A percentile compares a stretch with the other conserved stretches of the same genome.
Conservation (phyloP, 2,888 invertebrate species). For the Melikaiella ostensackeni region DNA sequence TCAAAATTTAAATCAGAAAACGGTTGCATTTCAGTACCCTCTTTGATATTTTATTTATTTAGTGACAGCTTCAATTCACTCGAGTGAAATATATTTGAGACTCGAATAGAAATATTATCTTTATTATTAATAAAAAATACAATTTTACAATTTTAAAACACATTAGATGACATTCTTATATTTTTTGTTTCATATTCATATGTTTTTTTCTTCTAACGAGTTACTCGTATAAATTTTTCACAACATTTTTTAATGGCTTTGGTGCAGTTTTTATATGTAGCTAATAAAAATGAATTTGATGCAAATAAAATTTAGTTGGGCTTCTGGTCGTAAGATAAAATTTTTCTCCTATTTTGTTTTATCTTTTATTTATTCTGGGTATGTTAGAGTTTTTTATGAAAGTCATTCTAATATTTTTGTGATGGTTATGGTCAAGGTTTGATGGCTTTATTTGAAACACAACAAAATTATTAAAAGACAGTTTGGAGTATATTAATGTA, state of each 20-base stretch:
- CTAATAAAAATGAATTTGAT: not conserved
- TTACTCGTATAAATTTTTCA: not conserved
- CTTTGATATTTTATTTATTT: not conserved
- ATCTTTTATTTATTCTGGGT: no score
- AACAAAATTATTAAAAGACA: no score
- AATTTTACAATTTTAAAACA: no score
- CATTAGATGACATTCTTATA: no score
- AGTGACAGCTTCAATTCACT: not conserved
- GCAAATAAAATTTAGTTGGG: not conserved
- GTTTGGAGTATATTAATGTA: no score
- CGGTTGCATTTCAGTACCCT: not conserved
- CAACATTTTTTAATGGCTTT: not conserved
- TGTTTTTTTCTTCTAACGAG: not conserved
- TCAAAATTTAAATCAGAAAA: conserved; percentile 6
- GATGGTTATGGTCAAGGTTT: not conserved
- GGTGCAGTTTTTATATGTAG: not conserved
- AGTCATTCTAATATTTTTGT: no score
- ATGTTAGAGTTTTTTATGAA: no score
- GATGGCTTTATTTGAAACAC: no score
- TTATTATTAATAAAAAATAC: no score
- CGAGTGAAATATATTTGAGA: not conserved
- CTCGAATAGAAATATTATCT: not conserved
- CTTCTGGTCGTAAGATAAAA: not conserved
- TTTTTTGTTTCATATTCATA: no score
- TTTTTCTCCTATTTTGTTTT: not conserved